phyloP scores from a whole-genome alignment of 2,113 vertebrate genomes.

The Eclectus roratus region DNA sequence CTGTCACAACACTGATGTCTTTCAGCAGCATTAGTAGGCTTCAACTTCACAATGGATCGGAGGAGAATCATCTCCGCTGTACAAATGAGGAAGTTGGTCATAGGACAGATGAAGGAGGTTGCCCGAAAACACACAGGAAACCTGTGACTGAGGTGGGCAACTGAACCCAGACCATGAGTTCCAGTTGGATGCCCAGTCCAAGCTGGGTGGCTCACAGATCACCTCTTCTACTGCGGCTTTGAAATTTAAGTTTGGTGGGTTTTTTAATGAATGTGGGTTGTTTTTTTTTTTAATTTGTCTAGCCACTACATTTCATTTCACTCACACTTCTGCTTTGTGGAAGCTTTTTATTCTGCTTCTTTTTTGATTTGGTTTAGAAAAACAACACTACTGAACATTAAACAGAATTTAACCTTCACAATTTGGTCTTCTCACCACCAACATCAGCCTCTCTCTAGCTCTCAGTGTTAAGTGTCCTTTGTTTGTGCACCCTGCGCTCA shows the following conservation, averaged over 20 bases:
- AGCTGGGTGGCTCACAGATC: neutral
- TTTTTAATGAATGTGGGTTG: neutral
- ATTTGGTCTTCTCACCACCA: neutral
- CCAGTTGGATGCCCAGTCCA: conserved; percentile 29
- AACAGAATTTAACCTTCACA: neutral
- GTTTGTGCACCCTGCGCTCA: neutral
- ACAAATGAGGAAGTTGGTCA: neutral
- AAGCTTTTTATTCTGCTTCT: conserved; percentile 3
- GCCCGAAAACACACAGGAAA: neutral
- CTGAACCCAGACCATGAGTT: conserved; percentile 44
- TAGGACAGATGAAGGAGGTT: neutral
- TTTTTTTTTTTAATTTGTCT: conserved; percentile 13
- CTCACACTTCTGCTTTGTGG: conserved; percentile 58
- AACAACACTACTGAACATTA: neutral
- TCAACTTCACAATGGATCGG: neutral
- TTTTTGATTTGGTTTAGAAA: neutral
- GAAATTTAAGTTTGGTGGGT: neutral
- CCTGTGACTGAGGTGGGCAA: conserved; percentile 6
- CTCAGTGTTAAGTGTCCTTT: neutral
- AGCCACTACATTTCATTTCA: conserved; percentile 51
- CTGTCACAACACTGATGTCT: accelerated
- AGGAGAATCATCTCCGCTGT: neutral
- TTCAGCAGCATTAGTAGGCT: neutral
- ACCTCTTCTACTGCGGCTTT: neutral
- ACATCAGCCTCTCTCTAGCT: neutral